Evolutionary conservation across 2,888 invertebrate species (phyloP), one percentile per base, ranked within the genome.

Genomic region (Leptopterna dolabrata): DNA sequence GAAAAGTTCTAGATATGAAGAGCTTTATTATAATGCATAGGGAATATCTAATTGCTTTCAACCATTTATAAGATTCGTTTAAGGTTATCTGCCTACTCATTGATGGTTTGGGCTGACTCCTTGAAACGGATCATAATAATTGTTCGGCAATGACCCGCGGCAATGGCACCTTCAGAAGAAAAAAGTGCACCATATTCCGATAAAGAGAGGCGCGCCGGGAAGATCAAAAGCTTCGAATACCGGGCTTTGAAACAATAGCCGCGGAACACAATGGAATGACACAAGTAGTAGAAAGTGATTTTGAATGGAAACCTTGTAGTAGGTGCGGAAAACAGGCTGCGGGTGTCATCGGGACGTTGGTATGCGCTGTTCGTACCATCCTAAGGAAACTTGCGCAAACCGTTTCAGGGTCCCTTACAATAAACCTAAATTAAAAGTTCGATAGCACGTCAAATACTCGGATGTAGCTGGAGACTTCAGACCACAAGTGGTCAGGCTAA

Each of bases 271-370:
- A 81, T 81, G 81, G 81, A 55, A 81, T 81, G 81, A 81, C 81
- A 81, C 81, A 81, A 81, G 81, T 81, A 81, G 81, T 81, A 55
- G 81, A 81, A 81, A 55, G 81, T 81, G 81, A 51, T 81, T 55
- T 81, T 81, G 81, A 81, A 81, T 81, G 81, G 81, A 36, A 81
- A 81, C 81, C 55, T 81, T 81, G 81, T 30, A 81, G 81, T 55
- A 81, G 81, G 55, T 51, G 81, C 81, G 81, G 81, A 81, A 81
- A 81, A 81, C 47, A 30, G 29, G 30, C 19, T 19, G 36, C 36
- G 36, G 36, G 76, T 76, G 76, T 43, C 45, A 45, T 78, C 45
- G 30, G 73, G 24, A 45, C 78, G 24, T 45, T 78, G 78, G 45
- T 78, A 78, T 78, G 78, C 78, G 43, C 43, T n/a, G 43, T 13